Percentiles rank a stretch among this genome's conserved stretches.
Evolutionary conservation across 2,113 vertebrate genomes (phyloP).

Genomic region (Alouatta palliata): DNA sequence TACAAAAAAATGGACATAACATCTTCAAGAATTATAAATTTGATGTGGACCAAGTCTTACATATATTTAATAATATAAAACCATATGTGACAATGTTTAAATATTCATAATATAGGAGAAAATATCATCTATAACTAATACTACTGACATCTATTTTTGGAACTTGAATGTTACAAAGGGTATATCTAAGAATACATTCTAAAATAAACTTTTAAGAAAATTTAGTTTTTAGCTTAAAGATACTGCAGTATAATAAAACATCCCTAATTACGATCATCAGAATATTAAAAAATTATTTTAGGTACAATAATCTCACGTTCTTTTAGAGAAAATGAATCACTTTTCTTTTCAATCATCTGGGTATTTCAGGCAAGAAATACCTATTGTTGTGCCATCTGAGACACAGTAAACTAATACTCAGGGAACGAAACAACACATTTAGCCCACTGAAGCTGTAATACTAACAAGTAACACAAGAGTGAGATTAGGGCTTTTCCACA

Average conservation of each 20-base stretch:
- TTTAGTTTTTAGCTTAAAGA: slow-evolving; percentile 12
- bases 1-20: background rate
- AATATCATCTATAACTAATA: background rate
- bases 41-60: background rate
- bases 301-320: background rate
- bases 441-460: background rate
- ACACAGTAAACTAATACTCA: background rate
- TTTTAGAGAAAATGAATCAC: background rate
- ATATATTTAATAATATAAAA: background rate
- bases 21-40: background rate
- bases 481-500: background rate
- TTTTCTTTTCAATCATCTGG: background rate
- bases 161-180: background rate
- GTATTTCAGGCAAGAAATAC: slow-evolving; percentile 8
- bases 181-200: background rate
- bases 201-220: background rate
- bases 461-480: background rate
- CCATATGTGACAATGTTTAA: background rate
- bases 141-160: background rate
- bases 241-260: background rate
- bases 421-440: background rate
- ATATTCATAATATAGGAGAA: background rate
- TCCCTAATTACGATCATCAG: background rate
- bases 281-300: background rate
- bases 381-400: background rate